Base-by-base conservation (phyloP, 1,140 invertebrate species). In the Drosophila sp. region DNA sequence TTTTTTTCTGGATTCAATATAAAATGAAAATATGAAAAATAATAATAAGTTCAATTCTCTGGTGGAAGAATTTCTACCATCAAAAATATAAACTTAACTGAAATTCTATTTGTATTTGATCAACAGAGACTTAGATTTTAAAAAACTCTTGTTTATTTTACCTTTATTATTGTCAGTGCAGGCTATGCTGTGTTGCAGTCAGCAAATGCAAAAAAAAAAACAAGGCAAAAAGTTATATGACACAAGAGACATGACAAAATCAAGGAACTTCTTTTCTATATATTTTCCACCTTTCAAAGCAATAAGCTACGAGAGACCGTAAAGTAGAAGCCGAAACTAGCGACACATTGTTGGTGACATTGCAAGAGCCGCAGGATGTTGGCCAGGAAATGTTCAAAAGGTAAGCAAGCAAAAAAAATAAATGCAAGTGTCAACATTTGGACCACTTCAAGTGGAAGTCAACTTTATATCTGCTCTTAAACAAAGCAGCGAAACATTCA, bases 341-440 rank as follows among this genome's bases (percentile, higher is more conserved):
- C 8, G 21, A 48, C 51, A 54, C 18, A 11, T 41, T 48, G 14
- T 53, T 54, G 64, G 13, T 51, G 27, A 13, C 32, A 58, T 27
- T 61, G 34, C 45, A 59, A 45, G 40, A 59, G 59, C 75, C 64
- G 27, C 58, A 67, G 43, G 75, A 70, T 70, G 54, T 77, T 74
- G 62, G 65, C 71, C 71, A 51, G 71, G 59, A 74, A 77, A 77
- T 64, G 61, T 57, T 51, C 45, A 67, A 69, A 50, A 69, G 57
- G 65, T 73, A 73, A 73, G 62, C 64, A 72, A 56, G 41, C 48
- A 45, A 43, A 66, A 63, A 63, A n/a, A 11, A 9, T 45, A 50
- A 64, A 50, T 72, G 32, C 56, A 69, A 71, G 56, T 69, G 57
- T 69, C 71, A 69, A 73, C 71, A 69, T 73, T 73, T 69, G 54